Conservation (phyloP, 2,797 vertebrate species). For the Pseudomugil tenellus region DNA sequence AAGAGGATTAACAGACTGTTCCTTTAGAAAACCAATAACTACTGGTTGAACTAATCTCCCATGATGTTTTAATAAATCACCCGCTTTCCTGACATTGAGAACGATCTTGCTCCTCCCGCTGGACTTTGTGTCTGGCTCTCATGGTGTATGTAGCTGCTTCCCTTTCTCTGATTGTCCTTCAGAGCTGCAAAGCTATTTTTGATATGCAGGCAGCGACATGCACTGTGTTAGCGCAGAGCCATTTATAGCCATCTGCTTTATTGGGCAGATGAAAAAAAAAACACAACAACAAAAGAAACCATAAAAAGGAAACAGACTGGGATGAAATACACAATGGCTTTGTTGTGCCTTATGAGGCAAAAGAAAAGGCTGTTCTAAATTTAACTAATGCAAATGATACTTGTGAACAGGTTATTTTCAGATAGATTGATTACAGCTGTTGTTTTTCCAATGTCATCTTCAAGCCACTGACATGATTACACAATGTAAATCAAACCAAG, state of each 20-base stretch:
- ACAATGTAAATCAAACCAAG: slow-evolving; percentile 15
- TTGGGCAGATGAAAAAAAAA: slow-evolving; percentile 39
- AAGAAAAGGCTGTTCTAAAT: slow-evolving; percentile 44
- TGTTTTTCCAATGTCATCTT: slow-evolving; percentile 40
- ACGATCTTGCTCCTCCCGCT: slow-evolving; percentile 58
- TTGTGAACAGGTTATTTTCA: slow-evolving; percentile 50
- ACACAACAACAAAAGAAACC: slow-evolving; percentile 30
- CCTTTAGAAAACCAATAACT: slow-evolving; percentile 81
- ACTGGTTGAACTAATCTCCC: slow-evolving; percentile 78
- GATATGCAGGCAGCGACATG: slow-evolving; percentile 31
- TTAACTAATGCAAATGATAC: slow-evolving; percentile 41
- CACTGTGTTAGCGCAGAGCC: slow-evolving; percentile 31
- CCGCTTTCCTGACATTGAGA: slow-evolving; percentile 76
- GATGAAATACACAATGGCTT: slow-evolving; percentile 30
- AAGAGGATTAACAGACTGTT: slow-evolving; percentile 80
- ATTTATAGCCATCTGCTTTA: slow-evolving; percentile 46
- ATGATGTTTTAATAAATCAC: slow-evolving; percentile 82
- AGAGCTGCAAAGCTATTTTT: slow-evolving; percentile 47
- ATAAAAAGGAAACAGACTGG: slow-evolving; percentile 24
- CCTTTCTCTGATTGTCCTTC: slow-evolving; percentile 62
- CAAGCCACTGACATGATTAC: slow-evolving; percentile 27
- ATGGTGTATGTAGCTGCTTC: slow-evolving; percentile 35
- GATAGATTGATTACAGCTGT: slow-evolving; percentile 48
- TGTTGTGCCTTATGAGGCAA: slow-evolving; percentile 34
- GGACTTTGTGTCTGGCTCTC: slow-evolving; percentile 62